Evolutionary conservation across 2,113 vertebrate genomes (phyloP), one percentile per base, ranked within the genome.

Genomic region (Henicopernis longicauda): DNA sequence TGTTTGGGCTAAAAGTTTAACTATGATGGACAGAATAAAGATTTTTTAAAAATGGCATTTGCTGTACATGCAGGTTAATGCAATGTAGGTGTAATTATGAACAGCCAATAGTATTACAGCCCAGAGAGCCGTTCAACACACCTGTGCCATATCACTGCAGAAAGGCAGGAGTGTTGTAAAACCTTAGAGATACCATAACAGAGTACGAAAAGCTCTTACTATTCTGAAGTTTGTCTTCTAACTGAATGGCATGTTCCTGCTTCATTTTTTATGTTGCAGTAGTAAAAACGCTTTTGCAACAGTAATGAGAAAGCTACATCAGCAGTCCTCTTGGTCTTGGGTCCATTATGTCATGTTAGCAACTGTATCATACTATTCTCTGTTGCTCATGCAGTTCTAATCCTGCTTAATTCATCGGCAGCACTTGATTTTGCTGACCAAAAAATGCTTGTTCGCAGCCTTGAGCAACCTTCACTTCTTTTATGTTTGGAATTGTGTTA

Each of bases 351-450:
- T 96, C 84, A 70, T 79, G 70, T 84, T 96, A 90, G 66, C 73
- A 76, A 73, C 74, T 82, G 61, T 72, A n/a, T 69, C 2, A 0
- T 78, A 14, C 76, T 85, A 15, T 95, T 95, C 90, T 93, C 71
- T 94, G 36, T 92, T 96, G 90, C 87, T 93, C 84, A 63, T 90
- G 95, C 93, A 95, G 49, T 90, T 93, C 95, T 96, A 97, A 96
- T 96, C 90, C 95, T 76, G 74, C 49, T 83, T 95, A 82, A 94
- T 94, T 96, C 92, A 90, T 40, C 2, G 4, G 36, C 84, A 89
- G 32, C 7, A 2, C 36, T 92, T 71, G 67, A 16, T 95, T 95
- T 82, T 94, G 82, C 76, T 90, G 79, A 95, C 59, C 50, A 74
- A 92, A 88, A 94, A 73, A 23, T 50, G 32, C 6, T 86, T 82